Base-by-base conservation (phyloP, 2,888 invertebrate species). In the Phyllotreta striolata region DNA sequence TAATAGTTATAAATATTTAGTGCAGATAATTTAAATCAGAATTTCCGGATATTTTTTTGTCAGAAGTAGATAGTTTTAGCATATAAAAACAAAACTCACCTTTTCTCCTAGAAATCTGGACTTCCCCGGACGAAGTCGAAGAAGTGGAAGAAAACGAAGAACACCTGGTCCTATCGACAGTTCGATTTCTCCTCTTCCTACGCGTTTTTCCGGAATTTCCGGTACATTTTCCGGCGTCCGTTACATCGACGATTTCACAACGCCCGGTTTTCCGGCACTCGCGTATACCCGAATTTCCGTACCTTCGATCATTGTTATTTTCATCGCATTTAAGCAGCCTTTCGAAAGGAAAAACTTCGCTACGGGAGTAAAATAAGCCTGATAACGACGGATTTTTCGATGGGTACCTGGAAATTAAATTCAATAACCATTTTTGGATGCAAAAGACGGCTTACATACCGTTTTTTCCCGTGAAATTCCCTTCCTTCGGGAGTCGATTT, bases 321-420 rank as follows among this genome's bases (percentile, higher is more conserved):
- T 44, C 55, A 9, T 55, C 55, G 55, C 66, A 58, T 65, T 66
- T 66, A 1, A 65, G 47, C 9, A 64, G 43, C 40, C 52, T 55
- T 60, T 66, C 51, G 43, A 72, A 70, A 14, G 72, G 72, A 64
- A 71, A 74, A 47, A 74, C 68, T 52, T 74, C 73, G 63, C 74
- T 73, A 7, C 64, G 70, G 6, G 74, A 73, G 64, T 73, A 66
- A 58, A 70, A 72, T 47, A 74, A 59, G 24, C 64, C 66, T 6
- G 35, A 14, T 24, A 14, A n/a, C 24, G 10, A 7, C n/a, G 44
- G 14, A 12, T 38, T 43, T 14, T 46, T 12, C 35, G 47, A n/a
- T 8, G 51, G 44, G 41, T 60, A 39, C 46, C 55, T 59, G 44
- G 2, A 55, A 49, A 55, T 10, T 40, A 49, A 38, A 56, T 24